Conservation (phyloP, 2,113 vertebrate species). For the Corvus hawaiiensis region DNA sequence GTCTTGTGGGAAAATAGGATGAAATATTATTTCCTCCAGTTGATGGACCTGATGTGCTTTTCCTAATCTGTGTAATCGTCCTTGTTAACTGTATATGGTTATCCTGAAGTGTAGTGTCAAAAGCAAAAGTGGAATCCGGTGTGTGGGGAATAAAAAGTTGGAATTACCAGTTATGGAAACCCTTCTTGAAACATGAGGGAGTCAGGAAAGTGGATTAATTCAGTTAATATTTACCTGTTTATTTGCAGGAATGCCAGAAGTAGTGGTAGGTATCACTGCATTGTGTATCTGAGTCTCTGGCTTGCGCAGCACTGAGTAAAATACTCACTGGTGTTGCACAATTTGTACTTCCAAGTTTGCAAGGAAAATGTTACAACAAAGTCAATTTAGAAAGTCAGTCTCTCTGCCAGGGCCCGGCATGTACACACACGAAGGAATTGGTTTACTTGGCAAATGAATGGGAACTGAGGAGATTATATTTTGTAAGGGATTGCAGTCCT, state of each 20-base stretch:
- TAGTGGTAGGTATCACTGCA: neutral
- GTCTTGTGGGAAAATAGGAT: neutral
- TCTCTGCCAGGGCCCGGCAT: neutral
- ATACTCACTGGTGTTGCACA: rapidly evolving
- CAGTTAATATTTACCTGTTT: neutral
- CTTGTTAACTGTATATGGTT: neutral
- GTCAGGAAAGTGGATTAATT: neutral
- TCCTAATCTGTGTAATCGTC: rapidly evolving
- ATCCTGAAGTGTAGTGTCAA: neutral
- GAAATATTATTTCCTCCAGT: neutral
- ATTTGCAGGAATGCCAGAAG: neutral
- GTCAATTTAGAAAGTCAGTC: constrained; percentile 21
- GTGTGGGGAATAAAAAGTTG: neutral
- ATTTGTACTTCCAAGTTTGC: neutral
- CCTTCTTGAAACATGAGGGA: neutral
- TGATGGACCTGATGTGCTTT: neutral
- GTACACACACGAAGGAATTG: constrained; percentile 1
- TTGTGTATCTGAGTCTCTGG: neutral
- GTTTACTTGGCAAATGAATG: constrained; percentile 26
- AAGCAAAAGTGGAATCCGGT: neutral
- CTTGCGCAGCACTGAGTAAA: neutral
- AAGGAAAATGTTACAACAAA: neutral
- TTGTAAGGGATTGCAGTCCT: constrained; percentile 13
- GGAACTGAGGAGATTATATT: neutral
- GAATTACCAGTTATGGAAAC: rapidly evolving